These are phyloP conservation scores for Periophthalmus modestus DNA, from an alignment of 2,113 vertebrate species.

Conservation along the genomic window DNA sequence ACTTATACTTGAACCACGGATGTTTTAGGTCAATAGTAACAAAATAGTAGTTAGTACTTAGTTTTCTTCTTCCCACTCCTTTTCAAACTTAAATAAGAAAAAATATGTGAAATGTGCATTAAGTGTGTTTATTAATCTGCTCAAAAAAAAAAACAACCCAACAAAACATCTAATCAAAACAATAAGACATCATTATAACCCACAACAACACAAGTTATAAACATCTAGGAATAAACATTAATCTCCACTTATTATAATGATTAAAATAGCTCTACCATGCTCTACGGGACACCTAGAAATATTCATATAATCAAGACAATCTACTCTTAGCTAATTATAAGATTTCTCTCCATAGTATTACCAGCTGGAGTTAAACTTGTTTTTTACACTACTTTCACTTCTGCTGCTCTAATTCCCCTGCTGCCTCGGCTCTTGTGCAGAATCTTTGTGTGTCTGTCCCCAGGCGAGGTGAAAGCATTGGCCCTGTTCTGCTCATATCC, in stretches of 20 bases:
- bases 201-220: too few species aligned
- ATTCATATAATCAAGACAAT: neutral
- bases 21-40: neutral
- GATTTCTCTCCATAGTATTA: neutral
- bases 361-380: too few species aligned
- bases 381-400: neutral
- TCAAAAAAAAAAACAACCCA: too few species aligned
- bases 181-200: too few species aligned
- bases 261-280: neutral
- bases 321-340: neutral
- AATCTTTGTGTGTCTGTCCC: constrained; percentile 27
- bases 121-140: too few species aligned
- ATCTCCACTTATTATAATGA: neutral
- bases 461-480: constrained; percentile 48
- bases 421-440: constrained; percentile 50
- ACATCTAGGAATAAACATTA: neutral
- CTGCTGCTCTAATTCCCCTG: constrained; percentile 41
- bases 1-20: neutral
- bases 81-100: too few species aligned
- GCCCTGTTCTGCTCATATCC: constrained; percentile 47
- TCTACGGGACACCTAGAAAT: neutral
- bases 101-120: too few species aligned
- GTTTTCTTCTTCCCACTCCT: too few species aligned
- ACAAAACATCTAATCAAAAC: too few species aligned
- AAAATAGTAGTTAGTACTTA: too few species aligned